These are phyloP conservation scores for Agriopis aurantiaria DNA, from an alignment of 2,888 invertebrate genomes.

Conservation along the genomic window DNA sequence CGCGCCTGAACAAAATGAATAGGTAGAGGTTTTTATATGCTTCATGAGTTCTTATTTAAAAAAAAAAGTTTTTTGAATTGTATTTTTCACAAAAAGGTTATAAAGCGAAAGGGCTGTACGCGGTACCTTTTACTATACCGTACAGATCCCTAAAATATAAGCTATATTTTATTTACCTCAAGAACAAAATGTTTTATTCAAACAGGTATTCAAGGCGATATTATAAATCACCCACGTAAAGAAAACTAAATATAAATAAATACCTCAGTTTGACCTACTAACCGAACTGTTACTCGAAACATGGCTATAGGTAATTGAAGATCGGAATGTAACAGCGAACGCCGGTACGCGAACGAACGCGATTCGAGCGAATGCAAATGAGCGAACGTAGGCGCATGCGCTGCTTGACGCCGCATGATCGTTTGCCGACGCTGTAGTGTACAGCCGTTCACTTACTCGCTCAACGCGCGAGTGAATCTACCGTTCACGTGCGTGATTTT, in stretches of 20 bases:
- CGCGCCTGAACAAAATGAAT: conserved; percentile 41
- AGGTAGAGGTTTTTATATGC: conserved; percentile 38
- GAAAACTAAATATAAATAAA: conserved; percentile 23
- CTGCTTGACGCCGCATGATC: no score
- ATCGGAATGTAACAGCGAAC: conserved; percentile 24
- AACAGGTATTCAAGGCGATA: conserved; percentile 7
- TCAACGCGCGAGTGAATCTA: no score
- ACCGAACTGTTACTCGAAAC: conserved; percentile 26
- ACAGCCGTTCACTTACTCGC: no score
- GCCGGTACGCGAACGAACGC: not conserved
- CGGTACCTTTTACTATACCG: conserved; percentile 1
- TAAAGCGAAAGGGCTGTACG: conserved; percentile 14
- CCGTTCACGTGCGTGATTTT: no score
- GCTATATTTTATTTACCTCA: conserved; percentile 7
- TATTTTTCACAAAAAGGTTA: conserved; percentile 20
- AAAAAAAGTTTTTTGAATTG: conserved; percentile 36
- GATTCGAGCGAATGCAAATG: no score
- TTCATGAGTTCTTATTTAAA: conserved; percentile 24
- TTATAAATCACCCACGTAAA: conserved; percentile 28
- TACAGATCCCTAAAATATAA: conserved; percentile 2
- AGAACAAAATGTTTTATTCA: conserved; percentile 28
- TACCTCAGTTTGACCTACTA: conserved; percentile 20
- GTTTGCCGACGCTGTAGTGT: no score
- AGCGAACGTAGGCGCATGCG: no score
- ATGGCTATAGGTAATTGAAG: conserved; percentile 34